These are phyloP conservation scores for Geotrupes spiniger DNA, from an alignment of 2,888 invertebrate genomes.

Conservation along the genomic window DNA sequence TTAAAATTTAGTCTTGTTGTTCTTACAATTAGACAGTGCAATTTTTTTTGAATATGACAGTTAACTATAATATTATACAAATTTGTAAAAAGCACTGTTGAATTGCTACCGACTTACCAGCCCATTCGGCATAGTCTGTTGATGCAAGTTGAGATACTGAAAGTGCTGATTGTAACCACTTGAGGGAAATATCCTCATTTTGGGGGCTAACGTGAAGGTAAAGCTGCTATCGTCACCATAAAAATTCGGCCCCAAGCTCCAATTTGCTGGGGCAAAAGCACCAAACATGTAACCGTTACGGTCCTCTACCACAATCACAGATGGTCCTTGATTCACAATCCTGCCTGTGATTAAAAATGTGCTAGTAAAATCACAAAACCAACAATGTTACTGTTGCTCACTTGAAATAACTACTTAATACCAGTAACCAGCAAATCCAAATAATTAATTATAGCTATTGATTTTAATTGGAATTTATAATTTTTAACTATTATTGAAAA, in stretches of 20 bases:
- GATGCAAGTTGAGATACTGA: conserved; percentile 88
- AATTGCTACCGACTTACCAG: conserved; percentile 68
- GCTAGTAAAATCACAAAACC: not conserved
- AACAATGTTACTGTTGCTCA: too few relatives aligned
- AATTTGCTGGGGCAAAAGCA: conserved; percentile 78
- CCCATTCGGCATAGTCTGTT: conserved; percentile 93
- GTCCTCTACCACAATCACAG: conserved; percentile 80
- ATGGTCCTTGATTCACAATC: conserved; percentile 77
- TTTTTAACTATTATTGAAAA: too few relatives aligned
- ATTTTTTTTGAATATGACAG: too few relatives aligned
- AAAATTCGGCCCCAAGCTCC: conserved; percentile 76
- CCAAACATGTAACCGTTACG: conserved; percentile 83
- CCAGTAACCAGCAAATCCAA: too few relatives aligned
- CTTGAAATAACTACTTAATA: too few relatives aligned
- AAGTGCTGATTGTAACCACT: conserved; percentile 87
- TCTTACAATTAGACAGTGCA: too few relatives aligned
- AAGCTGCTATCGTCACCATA: conserved; percentile 73
- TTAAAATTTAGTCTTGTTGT: too few relatives aligned
- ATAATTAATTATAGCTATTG: too few relatives aligned
- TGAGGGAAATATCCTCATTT: conserved; percentile 72
- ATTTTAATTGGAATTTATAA: too few relatives aligned
- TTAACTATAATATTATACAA: too few relatives aligned
- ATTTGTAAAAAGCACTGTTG: too few relatives aligned
- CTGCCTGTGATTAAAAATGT: conserved; percentile 60
- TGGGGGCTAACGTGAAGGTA: conserved; percentile 79